Evolutionary conservation across 2,113 vertebrate genomes (phyloP), one percentile per base, ranked within the genome.

Genomic region (Cryptotis parvus): DNA sequence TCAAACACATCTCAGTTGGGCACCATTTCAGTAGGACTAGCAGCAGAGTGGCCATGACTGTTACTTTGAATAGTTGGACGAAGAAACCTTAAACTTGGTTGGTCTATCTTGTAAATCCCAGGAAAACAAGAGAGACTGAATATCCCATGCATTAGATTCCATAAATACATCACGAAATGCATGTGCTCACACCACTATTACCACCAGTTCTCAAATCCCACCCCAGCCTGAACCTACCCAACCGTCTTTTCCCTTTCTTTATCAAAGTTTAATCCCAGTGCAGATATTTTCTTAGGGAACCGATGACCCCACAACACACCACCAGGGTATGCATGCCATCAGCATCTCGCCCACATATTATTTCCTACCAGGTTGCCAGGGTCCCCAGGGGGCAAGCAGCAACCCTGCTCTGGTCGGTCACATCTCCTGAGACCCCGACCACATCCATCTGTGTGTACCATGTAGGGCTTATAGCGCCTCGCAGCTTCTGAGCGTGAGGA

Each of bases 391-490:
- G 7, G 11, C 29, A 77, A n/a, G 29, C 18, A 22, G 2, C 4
- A 2, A 4, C 58, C 81, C 52, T 70, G 8, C 24, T 43, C 84
- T 12, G 52, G 5, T 61, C 31, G 61, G 26, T 82, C 20, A 14
- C 4, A 24, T 31, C 63, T 29, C 4, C 15, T 9, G 41, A 9
- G 16, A 89, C 39, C 29, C n/a, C 18, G 43, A 18, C 27, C 65
- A 39, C n/a, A 26, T 22, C 9, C 2, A 2, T 61, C 24, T 29
- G 20, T 20, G 15, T 1, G 1, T 58, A 24, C n/a, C 26, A 0
- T 22, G 33, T 45, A 33, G 39, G 31, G 61, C 3, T 77, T 68
- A 43, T 80, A 35, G n/a, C 14, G 43, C 3, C 41, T 81, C n/a
- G 65, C 6, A 0, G 68, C 55, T 10, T 73, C 3, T 15, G 33